phyloP scores from a whole-genome alignment of 2,888 invertebrate species.

The Smittia aterrima region DNA sequence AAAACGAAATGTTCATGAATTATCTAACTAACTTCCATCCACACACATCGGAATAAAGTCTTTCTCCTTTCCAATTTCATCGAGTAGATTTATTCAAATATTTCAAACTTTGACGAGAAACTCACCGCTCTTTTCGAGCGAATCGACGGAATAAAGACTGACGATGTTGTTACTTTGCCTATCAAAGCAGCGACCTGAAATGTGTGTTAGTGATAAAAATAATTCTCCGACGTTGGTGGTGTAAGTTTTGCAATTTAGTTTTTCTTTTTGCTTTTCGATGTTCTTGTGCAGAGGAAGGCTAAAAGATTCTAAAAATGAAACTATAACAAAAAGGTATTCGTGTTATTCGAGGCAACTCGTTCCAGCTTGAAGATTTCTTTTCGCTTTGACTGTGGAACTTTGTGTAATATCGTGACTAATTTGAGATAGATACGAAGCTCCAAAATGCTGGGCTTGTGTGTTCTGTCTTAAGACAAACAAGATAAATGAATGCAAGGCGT shows the following conservation, averaged over 20 bases:
- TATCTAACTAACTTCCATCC: too few relatives aligned
- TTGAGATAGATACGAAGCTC: conserved; percentile 26
- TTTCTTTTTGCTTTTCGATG: conserved; percentile 20
- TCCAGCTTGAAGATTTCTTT: conserved; percentile 19
- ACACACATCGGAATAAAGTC: too few relatives aligned
- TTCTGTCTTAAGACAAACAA: conserved; percentile 16
- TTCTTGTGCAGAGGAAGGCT: conserved; percentile 2
- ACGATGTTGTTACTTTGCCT: background rate
- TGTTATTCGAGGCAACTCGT: background rate
- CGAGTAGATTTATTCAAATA: too few relatives aligned
- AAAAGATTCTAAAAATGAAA: conserved; percentile 24
- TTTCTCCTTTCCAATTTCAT: too few relatives aligned
- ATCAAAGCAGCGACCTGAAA: background rate
- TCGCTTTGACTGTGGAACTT: conserved; percentile 10
- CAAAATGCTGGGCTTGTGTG: background rate
- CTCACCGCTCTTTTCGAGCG: too few relatives aligned
- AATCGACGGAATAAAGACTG: background rate
- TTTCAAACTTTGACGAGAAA: too few relatives aligned
- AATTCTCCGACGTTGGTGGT: background rate
- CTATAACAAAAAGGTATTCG: conserved; percentile 7
- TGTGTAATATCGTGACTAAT: conserved; percentile 40
- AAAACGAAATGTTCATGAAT: too few relatives aligned
- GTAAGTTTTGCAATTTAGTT: conserved; percentile 29
- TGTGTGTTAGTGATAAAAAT: conserved; percentile 15
- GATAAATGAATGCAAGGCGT: background rate